Conservation (phyloP, 2,888 invertebrate species). For the Lochmaea capreae region DNA sequence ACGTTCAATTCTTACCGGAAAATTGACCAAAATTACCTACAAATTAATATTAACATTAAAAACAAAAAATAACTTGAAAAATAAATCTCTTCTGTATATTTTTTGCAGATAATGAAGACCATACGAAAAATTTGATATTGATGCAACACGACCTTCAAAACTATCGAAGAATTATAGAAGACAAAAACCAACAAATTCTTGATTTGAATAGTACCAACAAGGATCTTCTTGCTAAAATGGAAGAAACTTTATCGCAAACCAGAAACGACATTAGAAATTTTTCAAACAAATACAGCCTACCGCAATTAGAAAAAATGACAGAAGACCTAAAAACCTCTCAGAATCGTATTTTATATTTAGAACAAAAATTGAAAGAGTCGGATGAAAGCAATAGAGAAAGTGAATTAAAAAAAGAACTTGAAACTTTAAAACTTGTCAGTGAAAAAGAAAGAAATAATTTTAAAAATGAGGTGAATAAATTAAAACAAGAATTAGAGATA, state of each 20-base stretch:
- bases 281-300: slow-evolving; percentile 57
- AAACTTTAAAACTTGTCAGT: slow-evolving; percentile 33
- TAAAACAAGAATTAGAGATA: slow-evolving; percentile 46
- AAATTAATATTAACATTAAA: too few relatives aligned
- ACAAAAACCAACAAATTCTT: slow-evolving; percentile 55
- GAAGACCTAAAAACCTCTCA: slow-evolving; percentile 55
- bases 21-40: too few relatives aligned
- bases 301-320: slow-evolving; percentile 57
- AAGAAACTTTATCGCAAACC: slow-evolving; percentile 57
- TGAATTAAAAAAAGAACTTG: slow-evolving; percentile 43
- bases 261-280: slow-evolving; percentile 56
- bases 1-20: too few relatives aligned
- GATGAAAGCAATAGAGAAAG: slow-evolving; percentile 47
- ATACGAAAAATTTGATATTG: slow-evolving; percentile 51
- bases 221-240: slow-evolving; percentile 56
- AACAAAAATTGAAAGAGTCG: slow-evolving; percentile 43
- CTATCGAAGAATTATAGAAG: slow-evolving; percentile 51
- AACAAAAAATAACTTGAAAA: too few relatives aligned
- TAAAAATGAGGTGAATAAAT: slow-evolving; percentile 45
- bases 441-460: slow-evolving; percentile 47
- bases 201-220: slow-evolving; percentile 53
- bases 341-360: slow-evolving; percentile 50
- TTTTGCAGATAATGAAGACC: slow-evolving; percentile 50
- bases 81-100: background rate
- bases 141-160: slow-evolving; percentile 56